Base-by-base conservation (phyloP, 1,140 invertebrate genomes). In the Cryptotermes secundus region DNA sequence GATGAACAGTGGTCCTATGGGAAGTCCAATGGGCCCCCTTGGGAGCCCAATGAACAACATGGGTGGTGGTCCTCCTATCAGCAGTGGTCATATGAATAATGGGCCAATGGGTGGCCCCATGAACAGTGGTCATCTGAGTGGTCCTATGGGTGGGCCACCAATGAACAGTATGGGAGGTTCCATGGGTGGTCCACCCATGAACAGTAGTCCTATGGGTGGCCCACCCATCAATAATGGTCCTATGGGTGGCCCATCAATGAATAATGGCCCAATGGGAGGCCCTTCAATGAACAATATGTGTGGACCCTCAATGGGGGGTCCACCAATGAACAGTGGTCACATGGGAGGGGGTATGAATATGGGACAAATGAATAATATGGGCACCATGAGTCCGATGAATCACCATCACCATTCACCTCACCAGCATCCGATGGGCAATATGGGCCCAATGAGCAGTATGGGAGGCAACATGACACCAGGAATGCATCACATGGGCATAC, bases 151-250 rank as follows among this genome's bases (percentile, higher is more conserved):
- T 85, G 89, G 90, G 26, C 90, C 90, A 81, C 90, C 91, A 26
- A 89, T 89, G 91, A 91, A 87, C 86, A 91, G n/a, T 45, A 34
- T 82, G 45, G 81, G 81, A 45, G 38, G n/a, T n/a, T 42, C 81
- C 22, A 82, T 82, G 42, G 42, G 81, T 45, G 38, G 36, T 87
- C 88, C 92, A 86, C 87, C 89, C 45, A 89, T 88, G 84, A 89
- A 92, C 87, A 89, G 89, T 72, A 91, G 92, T 85, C 91, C 91
- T 72, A 93, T 93, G 88, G 92, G 92, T 22, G 92, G 93, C 3
- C 92, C 92, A 14, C 85, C 84, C 35, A 84, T 84, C 79, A 84
- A 82, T 49, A 85, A 79, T 53, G 59, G 72, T 35, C 83, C 85
- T 22, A 87, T 87, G 85, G 53, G 26, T 31, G 79, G 79, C 16